Evolutionary conservation across 2,113 vertebrate genomes (phyloP), one percentile per base, ranked within the genome.

Genomic region (Cisticola juncidis): DNA sequence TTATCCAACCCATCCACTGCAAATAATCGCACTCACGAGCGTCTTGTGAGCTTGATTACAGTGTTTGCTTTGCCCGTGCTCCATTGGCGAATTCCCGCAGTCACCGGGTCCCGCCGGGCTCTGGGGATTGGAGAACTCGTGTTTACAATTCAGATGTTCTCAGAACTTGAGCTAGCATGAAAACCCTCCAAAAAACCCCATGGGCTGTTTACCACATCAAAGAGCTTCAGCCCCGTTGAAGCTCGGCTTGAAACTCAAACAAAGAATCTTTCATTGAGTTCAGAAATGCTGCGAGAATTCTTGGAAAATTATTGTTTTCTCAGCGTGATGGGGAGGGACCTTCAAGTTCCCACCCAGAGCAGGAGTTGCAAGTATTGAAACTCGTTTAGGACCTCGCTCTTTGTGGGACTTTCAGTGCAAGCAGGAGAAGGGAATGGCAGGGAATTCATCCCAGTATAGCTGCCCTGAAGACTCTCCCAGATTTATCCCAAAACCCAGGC

Each of bases 171-270:
- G 95, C 94, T 88, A 33, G 95, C 91, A 92, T 12, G 94, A 96
- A 96, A 96, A 95, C 92, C 84, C 94, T 95, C 90, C 58, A 64
- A 88, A 81, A 86, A 81, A 56, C 54, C 73, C 86, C 91, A 15
- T 40, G 77, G 89, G 91, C 92, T 95, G 94, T 96, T 96, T 92
- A 86, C 96, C 95, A 95, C 96, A 96, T 97, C 95, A 96, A 95
- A 95, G 96, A 79, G 60, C 51, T 56, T 35, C 92, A 94, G 91
- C 60, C 83, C 76, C 72, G 81, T 88, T 90, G 83, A 21, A 93
- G 82, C 88, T 90, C 69, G 47, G 83, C 26, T 84, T 93, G 91
- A 96, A 92, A 86, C 94, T 95, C 94, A 89, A 91, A 96, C 95
- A 97, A 96, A 95, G 96, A 81, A 91, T 88, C 83, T 66, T 97